Evolutionary conservation across 2,888 invertebrate genomes (phyloP).

Genomic region (Mythimna vitellina): DNA sequence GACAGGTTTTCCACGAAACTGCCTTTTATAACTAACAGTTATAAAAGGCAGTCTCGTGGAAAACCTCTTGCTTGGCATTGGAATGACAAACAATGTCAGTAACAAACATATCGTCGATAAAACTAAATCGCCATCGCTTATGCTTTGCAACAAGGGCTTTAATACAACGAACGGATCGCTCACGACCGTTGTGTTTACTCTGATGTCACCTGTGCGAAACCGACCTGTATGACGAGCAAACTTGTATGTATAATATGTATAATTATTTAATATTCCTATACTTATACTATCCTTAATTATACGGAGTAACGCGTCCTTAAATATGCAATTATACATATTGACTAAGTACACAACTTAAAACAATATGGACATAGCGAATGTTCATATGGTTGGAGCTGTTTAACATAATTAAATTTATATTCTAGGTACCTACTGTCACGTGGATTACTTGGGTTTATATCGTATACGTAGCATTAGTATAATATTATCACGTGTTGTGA

Average conservation of each 20-base stretch:
- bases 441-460: conserved; percentile 23
- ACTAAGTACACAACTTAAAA: conserved; percentile 35
- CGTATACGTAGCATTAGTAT: neutral
- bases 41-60: neutral
- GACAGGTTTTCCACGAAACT: too few relatives aligned
- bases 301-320: conserved; percentile 38
- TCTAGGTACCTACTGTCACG: conserved; percentile 1
- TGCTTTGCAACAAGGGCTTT: conserved; percentile 25
- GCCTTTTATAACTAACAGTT: too few relatives aligned
- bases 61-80: neutral
- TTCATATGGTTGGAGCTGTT: conserved; percentile 19
- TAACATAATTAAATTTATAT: conserved; percentile 34
- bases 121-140: conserved; percentile 51
- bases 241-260: conserved; percentile 18
- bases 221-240: conserved; percentile 62
- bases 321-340: conserved; percentile 46
- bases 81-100: neutral
- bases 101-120: too few relatives aligned
- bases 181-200: conserved; percentile 63
- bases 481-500: conserved; percentile 18
- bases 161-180: conserved; percentile 49
- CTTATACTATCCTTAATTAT: conserved; percentile 33
- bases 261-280: conserved; percentile 15
- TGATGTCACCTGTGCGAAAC: conserved; percentile 77
- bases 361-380: conserved; percentile 32